These are phyloP conservation scores for Ennomos quercinarius DNA, from an alignment of 2,888 invertebrate genomes.

Conservation along the genomic window DNA sequence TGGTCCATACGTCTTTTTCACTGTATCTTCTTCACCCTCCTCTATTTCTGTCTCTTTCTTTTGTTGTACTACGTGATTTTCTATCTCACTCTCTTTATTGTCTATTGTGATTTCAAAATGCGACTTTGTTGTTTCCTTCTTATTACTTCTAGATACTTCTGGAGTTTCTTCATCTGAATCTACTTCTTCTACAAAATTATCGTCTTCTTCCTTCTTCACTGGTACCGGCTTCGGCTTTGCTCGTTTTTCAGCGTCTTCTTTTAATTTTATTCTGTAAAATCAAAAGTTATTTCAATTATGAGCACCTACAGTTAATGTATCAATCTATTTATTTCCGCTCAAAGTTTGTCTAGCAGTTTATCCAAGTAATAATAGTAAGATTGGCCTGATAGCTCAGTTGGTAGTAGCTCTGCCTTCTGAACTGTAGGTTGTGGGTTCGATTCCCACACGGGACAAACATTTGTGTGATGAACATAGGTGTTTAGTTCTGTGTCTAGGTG, in stretches of 20 bases:
- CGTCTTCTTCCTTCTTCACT: constrained; percentile 58
- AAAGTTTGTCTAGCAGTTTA: too few species aligned
- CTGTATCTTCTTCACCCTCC: constrained; percentile 20
- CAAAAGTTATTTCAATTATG: background rate
- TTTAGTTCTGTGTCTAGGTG: too few species aligned
- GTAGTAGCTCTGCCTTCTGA: too few species aligned
- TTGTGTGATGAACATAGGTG: too few species aligned
- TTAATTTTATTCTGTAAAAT: constrained; percentile 72
- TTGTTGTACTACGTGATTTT: constrained; percentile 12
- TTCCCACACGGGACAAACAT: too few species aligned
- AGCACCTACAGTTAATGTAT: too few species aligned
- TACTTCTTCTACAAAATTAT: constrained; percentile 83
- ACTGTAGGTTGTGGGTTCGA: too few species aligned
- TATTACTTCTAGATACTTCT: constrained; percentile 21
- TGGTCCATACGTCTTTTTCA: constrained; percentile 71
- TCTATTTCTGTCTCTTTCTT: constrained; percentile 14
- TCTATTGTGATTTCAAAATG: constrained; percentile 13
- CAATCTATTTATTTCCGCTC: too few species aligned
- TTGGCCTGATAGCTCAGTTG: too few species aligned
- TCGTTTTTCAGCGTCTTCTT: constrained; percentile 69
- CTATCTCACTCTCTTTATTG: constrained; percentile 18
- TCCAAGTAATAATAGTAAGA: too few species aligned
- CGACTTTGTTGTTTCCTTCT: constrained; percentile 6
- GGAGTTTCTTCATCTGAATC: constrained; percentile 73
- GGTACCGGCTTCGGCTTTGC: constrained; percentile 52